Conservation (phyloP, 2,113 vertebrate genomes). For the Burhinus oedicnemus region DNA sequence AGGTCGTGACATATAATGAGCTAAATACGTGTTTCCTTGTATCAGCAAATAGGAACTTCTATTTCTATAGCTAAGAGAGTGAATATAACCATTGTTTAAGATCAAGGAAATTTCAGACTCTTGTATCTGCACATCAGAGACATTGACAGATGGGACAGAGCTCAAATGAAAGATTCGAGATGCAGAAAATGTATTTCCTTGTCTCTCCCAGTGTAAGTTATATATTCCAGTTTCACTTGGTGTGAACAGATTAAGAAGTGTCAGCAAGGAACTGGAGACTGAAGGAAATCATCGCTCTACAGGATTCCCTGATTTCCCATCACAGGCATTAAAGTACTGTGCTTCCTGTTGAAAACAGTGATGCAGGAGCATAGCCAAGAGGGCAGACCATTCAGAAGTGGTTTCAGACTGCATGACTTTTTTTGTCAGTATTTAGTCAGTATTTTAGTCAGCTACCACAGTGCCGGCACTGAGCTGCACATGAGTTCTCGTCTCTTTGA, state of each 20-base stretch:
- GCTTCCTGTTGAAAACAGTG: not conserved
- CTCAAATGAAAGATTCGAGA: not conserved
- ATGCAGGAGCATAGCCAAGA: not conserved
- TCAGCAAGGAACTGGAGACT: not conserved
- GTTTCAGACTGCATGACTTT: not conserved
- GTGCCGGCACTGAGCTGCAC: not conserved
- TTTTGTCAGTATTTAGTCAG: not conserved
- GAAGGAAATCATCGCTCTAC: not conserved
- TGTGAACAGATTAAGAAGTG: not conserved
- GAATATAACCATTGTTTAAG: not conserved
- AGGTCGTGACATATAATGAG: not conserved
- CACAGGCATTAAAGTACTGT: not conserved
- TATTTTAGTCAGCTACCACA: not conserved
- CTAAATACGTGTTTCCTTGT: not conserved
- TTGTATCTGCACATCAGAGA: not conserved
- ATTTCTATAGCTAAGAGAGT: not conserved
- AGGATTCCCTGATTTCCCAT: not conserved
- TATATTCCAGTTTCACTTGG: not conserved
- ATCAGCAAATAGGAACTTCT: not conserved
- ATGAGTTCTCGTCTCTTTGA: not conserved
- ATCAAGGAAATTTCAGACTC: not conserved
- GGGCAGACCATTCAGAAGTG: not conserved
- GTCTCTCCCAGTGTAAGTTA: not conserved
- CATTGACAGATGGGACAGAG: not conserved
- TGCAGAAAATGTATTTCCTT: not conserved